Percentiles rank a stretch among this genome's conserved stretches.
These are phyloP conservation scores for Hemaris fuciformis DNA, from an alignment of 2,888 invertebrate species.

Conservation along the genomic window DNA sequence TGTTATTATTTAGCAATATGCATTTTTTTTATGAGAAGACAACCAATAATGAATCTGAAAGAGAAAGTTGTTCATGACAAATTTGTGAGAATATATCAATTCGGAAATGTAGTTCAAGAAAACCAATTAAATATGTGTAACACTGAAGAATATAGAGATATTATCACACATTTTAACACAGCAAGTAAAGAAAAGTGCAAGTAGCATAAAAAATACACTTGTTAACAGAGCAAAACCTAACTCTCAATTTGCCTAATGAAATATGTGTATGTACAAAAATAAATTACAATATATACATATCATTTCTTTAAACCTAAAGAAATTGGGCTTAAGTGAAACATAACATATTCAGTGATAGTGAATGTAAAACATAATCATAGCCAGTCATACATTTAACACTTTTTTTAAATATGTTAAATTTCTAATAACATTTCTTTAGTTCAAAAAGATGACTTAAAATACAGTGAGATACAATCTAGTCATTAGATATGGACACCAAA, in stretches of 20 bases:
- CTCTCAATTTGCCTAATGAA: constrained; percentile 10
- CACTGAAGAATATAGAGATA: not conserved
- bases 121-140: too few species aligned
- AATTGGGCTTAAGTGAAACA: not conserved
- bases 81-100: too few species aligned
- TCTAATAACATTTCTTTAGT: constrained; percentile 8
- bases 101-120: too few species aligned
- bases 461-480: constrained; percentile 31
- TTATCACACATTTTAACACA: not conserved
- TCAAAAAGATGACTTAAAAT: constrained; percentile 20
- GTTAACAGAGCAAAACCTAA: not conserved
- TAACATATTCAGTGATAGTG: constrained; percentile 15
- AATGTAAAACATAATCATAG: not conserved
- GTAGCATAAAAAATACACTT: not conserved
- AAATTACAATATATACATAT: constrained; percentile 77
- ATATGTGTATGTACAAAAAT: constrained; percentile 66
- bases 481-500: constrained; percentile 81
- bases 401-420: not conserved
- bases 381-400: not conserved
- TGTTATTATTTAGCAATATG: not conserved
- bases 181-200: not conserved
- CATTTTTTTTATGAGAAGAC: too few species aligned
- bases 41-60: too few species aligned
- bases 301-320: constrained; percentile 11
- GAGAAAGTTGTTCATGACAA: too few species aligned